phyloP scores from a whole-genome alignment of 37 sponge, comb jelly and placozoan genomes.

The Aphrocallistes beatrix region DNA sequence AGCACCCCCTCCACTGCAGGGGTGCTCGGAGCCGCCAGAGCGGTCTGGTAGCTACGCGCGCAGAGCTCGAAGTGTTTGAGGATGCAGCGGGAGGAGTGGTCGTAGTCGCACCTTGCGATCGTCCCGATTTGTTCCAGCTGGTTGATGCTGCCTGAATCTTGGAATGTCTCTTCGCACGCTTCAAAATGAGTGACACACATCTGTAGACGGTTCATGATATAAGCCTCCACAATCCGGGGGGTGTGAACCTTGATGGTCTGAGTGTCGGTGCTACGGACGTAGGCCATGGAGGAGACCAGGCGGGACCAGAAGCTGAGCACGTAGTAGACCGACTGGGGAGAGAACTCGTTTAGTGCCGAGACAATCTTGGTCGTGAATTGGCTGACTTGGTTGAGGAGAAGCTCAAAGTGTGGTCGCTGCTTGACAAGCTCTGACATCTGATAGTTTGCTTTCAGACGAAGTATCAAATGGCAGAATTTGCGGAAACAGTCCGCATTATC shows the following conservation, averaged over 20 bases:
- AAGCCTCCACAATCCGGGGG: slow-evolving; percentile 63
- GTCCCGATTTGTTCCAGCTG: slow-evolving; percentile 85
- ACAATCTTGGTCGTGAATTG: neutral
- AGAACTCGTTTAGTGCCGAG: slow-evolving; percentile 47
- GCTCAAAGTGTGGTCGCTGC: slow-evolving; percentile 22
- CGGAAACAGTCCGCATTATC: slow-evolving; percentile 79
- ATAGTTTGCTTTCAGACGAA: slow-evolving; percentile 92
- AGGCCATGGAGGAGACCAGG: slow-evolving; percentile 77
- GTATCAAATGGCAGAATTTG: slow-evolving; percentile 88
- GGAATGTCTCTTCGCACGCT: slow-evolving; percentile 24
- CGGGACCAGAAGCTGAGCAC: slow-evolving; percentile 86
- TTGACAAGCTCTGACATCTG: slow-evolving; percentile 85
- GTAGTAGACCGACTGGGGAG: slow-evolving; percentile 91
- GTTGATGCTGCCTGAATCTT: slow-evolving; percentile 69
- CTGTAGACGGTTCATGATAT: neutral
- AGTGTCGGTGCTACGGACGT: slow-evolving; percentile 47
- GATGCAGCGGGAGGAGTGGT: neutral
- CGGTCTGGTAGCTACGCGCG: slow-evolving; percentile 21
- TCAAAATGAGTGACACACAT: neutral
- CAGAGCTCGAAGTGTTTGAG: slow-evolving; percentile 15
- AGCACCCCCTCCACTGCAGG: neutral
- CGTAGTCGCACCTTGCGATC: slow-evolving; percentile 39
- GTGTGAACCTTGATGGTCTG: slow-evolving; percentile 69
- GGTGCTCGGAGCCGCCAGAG: slow-evolving; percentile 13
- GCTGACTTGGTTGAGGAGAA: slow-evolving; percentile 11